phyloP scores from a whole-genome alignment of 37 sponge, comb jelly and placozoan species.

The Ianthella basta region DNA sequence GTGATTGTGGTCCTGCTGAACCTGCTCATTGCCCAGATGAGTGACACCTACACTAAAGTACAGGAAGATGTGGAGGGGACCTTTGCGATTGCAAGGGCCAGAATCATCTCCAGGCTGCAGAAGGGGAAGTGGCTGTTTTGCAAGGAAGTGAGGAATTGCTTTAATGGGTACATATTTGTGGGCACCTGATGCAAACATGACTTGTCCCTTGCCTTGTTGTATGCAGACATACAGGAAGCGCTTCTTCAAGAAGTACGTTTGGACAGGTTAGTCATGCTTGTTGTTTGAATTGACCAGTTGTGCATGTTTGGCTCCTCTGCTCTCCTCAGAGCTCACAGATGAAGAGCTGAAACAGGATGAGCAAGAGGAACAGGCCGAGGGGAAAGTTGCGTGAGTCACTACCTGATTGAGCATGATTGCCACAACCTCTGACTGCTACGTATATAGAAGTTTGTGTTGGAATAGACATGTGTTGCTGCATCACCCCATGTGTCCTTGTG shows the following conservation, averaged over 20 bases:
- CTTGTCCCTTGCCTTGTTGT: neutral
- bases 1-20: conserved; percentile 47
- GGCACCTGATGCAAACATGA: too few species aligned
- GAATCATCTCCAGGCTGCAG: conserved; percentile 34
- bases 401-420: too few species aligned
- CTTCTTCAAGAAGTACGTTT: conserved; percentile 14
- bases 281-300: neutral
- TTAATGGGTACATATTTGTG: too few species aligned
- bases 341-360: neutral
- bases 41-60: conserved; percentile 51
- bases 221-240: conserved; percentile 12
- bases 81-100: conserved; percentile 36
- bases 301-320: too few species aligned
- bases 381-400: neutral
- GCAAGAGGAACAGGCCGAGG: neutral
- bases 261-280: conserved; percentile 3
- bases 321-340: neutral
- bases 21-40: conserved; percentile 52
- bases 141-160: too few species aligned
- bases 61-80: conserved; percentile 47
- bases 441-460: too few species aligned
- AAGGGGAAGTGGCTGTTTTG: neutral
- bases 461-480: too few species aligned
- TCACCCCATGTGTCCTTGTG: too few species aligned
- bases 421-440: too few species aligned